Evolutionary conservation across 2,113 vertebrate genomes (phyloP), one percentile per base, ranked within the genome.

Genomic region (Helogale parvula): DNA sequence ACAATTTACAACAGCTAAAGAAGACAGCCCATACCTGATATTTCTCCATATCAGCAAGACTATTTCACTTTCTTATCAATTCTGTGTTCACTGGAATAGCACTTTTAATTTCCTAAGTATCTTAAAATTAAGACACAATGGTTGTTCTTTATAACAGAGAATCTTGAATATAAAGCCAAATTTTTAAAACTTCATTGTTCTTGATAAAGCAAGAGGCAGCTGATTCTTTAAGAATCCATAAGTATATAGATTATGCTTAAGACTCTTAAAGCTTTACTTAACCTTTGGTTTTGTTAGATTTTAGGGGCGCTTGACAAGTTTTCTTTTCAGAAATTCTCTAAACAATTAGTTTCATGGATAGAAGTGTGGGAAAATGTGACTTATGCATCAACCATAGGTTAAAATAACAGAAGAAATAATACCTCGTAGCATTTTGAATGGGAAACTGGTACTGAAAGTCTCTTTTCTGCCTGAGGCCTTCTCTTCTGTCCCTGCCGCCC

Each of bases 401-500:
- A 98, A 98, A 99, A 98, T 98, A 98, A 97, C 98, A 98, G 97
- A 98, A 98, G 98, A 99, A 99, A 98, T 98, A 98, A 98, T 97
- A 98, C 96, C 38, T 98, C 93, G 81, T 93, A 95, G 95, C 98
- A 98, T 98, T 99, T 98, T 98, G 98, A 98, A 98, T 98, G 98
- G 98, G 98, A 99, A 99, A 99, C 98, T 98, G 98, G 98, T 98
- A 98, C 94, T 93, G 80, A 98, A 97, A 98, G 98, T 99, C 99
- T 99, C 98, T 99, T 99, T 99, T 99, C 98, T 97, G 99, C 99
- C 99, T 94, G 97, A 99, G 99, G 99, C 99, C 99, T 99, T 99
- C 98, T 98, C 98, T 99, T 99, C 98, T 99, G 98, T 99, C 99
- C 99, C 99, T 99, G 99, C 99, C 99, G 99, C 99, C 99, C 99